Conservation (phyloP, 2,113 vertebrate genomes). For the Phainopepla nitens region DNA sequence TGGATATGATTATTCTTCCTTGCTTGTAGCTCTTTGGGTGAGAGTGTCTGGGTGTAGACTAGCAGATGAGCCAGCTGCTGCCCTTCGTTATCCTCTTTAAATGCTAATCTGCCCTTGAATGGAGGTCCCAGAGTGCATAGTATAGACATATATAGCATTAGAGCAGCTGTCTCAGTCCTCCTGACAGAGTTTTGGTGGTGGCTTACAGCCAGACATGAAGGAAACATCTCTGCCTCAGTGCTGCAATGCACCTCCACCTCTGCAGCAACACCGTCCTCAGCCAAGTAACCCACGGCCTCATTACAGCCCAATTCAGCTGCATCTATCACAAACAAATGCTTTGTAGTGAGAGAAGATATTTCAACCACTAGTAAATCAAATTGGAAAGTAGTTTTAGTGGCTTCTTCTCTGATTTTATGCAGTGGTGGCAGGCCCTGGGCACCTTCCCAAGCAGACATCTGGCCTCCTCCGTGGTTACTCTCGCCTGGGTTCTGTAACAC, state of each 20-base stretch:
- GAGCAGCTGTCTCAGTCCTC: background rate
- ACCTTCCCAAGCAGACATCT: background rate
- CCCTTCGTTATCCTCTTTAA: background rate
- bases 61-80: background rate
- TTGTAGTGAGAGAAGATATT: background rate
- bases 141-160: background rate
- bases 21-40: background rate
- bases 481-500: background rate
- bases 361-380: background rate
- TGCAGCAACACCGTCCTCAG: background rate
- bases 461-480: background rate
- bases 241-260: background rate
- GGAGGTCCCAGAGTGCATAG: background rate
- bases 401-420: background rate
- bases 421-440: background rate
- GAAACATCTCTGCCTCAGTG: background rate
- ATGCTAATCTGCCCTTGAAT: background rate
- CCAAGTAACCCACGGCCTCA: background rate
- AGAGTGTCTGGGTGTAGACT: background rate
- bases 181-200: background rate
- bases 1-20: background rate
- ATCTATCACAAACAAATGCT: background rate
- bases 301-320: background rate
- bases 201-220: background rate
- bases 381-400: background rate